Evolutionary conservation across 2,113 vertebrate genomes (phyloP).

Genomic region (Pseudolaguvia tuberculata): DNA sequence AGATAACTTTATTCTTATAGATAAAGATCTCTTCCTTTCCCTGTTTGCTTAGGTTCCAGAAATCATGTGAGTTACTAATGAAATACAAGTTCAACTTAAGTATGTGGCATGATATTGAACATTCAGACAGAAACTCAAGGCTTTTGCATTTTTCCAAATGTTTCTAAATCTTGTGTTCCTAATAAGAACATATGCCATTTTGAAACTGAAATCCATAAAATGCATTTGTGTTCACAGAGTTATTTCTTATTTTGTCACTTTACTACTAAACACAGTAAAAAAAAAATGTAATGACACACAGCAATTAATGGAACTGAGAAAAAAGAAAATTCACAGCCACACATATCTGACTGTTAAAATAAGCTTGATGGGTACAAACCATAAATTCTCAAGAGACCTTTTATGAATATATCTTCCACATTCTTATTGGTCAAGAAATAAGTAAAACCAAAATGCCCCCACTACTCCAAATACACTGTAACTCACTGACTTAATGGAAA

Average conservation of each 20-base stretch:
- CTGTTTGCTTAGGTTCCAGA: not conserved
- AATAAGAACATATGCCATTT: not conserved
- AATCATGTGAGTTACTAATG: conserved; percentile 1
- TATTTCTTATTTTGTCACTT: no score
- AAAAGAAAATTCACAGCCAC: not conserved
- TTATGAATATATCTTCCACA: conserved; percentile 2
- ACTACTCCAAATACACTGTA: conserved; percentile 8
- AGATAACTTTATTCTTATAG: conserved; percentile 48
- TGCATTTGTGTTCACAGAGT: not conserved
- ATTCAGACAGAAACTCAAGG: conserved; percentile 48
- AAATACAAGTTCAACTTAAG: conserved; percentile 22
- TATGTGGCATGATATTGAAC: conserved; percentile 57
- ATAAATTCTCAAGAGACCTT: no score
- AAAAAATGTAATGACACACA: not conserved
- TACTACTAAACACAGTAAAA: not conserved
- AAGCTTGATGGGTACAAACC: not conserved
- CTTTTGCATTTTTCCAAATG: not conserved
- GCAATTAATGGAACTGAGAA: no score
- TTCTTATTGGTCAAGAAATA: conserved; percentile 16
- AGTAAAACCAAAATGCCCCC: not conserved
- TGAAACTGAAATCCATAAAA: not conserved
- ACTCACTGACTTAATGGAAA: conserved; percentile 5
- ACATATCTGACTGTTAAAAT: conserved; percentile 1
- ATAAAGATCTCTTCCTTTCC: conserved; percentile 24
- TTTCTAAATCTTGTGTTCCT: not conserved